These are phyloP conservation scores for Luperina testacea DNA, from an alignment of 2,888 invertebrate species.

Conservation along the genomic window DNA sequence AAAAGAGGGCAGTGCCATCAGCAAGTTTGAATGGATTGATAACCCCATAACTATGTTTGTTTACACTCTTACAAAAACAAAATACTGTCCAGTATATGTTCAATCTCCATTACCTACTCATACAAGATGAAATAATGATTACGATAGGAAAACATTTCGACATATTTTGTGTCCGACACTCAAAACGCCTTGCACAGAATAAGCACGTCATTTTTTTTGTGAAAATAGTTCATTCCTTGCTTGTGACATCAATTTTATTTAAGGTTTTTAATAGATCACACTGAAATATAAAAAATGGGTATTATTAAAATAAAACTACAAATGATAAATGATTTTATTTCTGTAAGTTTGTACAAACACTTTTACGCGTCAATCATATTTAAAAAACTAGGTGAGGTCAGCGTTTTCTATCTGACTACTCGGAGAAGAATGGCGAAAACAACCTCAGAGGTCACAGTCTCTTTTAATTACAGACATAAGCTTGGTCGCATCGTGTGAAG, in stretches of 20 bases:
- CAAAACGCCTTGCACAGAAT: not conserved
- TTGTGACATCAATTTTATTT: not conserved
- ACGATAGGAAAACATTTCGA: slow-evolving; percentile 18
- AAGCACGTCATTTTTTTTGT: not conserved
- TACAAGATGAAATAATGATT: slow-evolving; percentile 1
- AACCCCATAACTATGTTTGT: not conserved
- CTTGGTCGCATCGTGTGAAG: not conserved
- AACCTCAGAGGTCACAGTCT: not conserved
- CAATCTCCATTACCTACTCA: not conserved
- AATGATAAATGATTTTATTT: not conserved
- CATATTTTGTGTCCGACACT: not conserved
- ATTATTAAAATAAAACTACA: not conserved
- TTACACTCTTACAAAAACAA: not conserved
- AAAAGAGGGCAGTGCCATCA: too few species aligned
- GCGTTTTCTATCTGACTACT: not conserved
- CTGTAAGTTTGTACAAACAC: not conserved
- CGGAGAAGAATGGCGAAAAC: not conserved
- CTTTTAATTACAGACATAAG: not conserved
- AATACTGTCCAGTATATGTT: not conserved
- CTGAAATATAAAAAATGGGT: not conserved
- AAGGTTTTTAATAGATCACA: not conserved
- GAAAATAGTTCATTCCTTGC: not conserved
- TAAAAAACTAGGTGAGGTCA: not conserved
- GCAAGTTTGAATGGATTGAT: not conserved
- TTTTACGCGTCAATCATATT: too few species aligned